Conservation (phyloP, 2,113 vertebrate genomes). For the Tor tambroides region DNA sequence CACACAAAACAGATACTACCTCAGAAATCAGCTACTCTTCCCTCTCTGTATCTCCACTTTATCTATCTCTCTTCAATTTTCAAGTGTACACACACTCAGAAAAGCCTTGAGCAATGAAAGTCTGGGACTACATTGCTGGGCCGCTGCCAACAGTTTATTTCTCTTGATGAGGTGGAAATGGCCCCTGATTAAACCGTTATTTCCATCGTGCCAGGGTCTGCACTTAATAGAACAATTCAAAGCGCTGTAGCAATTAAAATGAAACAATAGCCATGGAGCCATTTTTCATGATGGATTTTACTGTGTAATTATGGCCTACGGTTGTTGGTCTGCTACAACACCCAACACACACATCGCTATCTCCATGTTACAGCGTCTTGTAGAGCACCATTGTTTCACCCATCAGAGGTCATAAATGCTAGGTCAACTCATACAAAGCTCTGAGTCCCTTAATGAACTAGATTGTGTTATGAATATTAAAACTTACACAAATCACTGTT, state of each 20-base stretch:
- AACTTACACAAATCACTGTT: neutral
- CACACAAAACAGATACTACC: neutral
- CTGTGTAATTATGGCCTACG: constrained; percentile 31
- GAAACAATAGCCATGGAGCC: constrained; percentile 45
- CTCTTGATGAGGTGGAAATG: constrained; percentile 47
- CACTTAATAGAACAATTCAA: constrained; percentile 54
- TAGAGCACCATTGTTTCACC: neutral
- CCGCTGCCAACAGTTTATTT: constrained; percentile 32
- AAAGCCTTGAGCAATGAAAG: constrained; percentile 14
- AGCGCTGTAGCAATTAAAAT: constrained; percentile 56
- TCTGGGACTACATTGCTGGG: constrained; percentile 15
- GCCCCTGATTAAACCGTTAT: constrained; percentile 53
- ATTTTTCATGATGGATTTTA: constrained; percentile 47
- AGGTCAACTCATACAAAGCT: constrained; percentile 23
- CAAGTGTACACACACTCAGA: neutral
- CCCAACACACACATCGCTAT: neutral
- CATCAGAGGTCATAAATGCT: neutral
- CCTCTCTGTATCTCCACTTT: neutral
- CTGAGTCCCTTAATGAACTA: neutral
- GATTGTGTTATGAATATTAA: neutral
- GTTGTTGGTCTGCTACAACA: constrained; percentile 12
- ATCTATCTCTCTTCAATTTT: neutral
- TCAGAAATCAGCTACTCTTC: neutral
- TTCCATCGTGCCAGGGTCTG: constrained; percentile 36
- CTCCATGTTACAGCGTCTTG: neutral